Percentiles rank a stretch among this genome's conserved stretches.
Evolutionary conservation across 2,113 vertebrate genomes (phyloP).

Genomic region (Micronisus gabar): DNA sequence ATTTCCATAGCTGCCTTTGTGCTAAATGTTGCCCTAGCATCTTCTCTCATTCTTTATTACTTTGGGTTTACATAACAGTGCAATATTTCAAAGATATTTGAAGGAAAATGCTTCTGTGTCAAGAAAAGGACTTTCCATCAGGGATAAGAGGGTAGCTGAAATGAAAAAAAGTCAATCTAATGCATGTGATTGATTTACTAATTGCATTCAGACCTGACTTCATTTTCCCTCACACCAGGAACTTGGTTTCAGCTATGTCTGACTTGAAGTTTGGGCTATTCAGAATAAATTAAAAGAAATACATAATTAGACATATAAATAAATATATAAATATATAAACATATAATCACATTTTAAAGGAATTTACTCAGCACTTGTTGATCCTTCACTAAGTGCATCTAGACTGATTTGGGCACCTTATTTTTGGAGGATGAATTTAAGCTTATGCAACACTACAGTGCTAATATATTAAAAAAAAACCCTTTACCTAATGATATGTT

Average conservation of each 20-base stretch:
- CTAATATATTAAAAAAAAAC: neutral
- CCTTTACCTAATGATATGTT: neutral
- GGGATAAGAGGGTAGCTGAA: neutral
- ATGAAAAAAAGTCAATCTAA: neutral
- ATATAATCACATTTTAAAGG: neutral
- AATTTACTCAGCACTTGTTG: neutral
- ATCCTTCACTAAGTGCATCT: neutral
- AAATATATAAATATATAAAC: neutral
- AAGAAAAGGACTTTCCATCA: neutral
- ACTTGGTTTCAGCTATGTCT: neutral
- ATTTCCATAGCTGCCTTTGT: neutral
- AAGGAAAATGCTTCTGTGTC: neutral
- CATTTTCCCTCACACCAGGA: neutral
- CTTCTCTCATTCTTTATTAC: slow-evolving; percentile 25
- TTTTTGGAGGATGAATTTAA: neutral
- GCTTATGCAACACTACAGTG: neutral
- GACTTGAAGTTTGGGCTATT: neutral
- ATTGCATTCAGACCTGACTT: neutral
- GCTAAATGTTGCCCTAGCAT: neutral
- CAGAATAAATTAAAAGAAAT: neutral
- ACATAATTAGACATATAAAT: neutral
- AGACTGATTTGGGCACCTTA: neutral
- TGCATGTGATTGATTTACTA: neutral
- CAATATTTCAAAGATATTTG: slow-evolving; percentile 12
- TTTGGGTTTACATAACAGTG: neutral